Conservation (phyloP, 2,797 vertebrate genomes). For the Caiman crocodilus region DNA sequence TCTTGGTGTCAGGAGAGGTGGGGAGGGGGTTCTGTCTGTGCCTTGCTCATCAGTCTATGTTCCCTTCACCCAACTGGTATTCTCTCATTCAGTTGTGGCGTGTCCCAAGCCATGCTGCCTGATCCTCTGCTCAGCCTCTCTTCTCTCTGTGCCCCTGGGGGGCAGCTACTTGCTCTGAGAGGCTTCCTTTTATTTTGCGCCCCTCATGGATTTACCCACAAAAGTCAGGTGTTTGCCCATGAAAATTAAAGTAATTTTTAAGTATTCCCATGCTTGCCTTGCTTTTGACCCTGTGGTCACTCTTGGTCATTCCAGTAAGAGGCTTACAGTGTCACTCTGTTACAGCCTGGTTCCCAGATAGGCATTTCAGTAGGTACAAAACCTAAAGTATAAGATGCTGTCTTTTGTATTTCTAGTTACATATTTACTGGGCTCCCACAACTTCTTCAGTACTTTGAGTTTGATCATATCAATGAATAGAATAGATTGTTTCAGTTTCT, state of each 20-base stretch:
- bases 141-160: not conserved
- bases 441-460: rapidly evolving
- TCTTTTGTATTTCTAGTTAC: not conserved
- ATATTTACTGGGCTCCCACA: not conserved
- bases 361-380: rapidly evolving
- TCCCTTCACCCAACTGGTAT: too few relatives aligned
- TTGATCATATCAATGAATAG: rapidly evolving
- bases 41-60: too few relatives aligned
- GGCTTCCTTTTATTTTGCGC: too few relatives aligned
- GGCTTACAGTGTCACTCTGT: not conserved
- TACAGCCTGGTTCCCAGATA: not conserved
- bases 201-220: rapidly evolving
- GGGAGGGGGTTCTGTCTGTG: too few relatives aligned
- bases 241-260: too few relatives aligned
- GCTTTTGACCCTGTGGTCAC: too few relatives aligned
- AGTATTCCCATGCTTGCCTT: too few relatives aligned
- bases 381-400: not conserved
- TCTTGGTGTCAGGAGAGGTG: too few relatives aligned
- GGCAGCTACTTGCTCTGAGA: rapidly evolving
- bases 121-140: not conserved
- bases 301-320: too few relatives aligned
- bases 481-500: not conserved
- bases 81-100: too few relatives aligned
- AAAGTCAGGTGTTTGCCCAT: not conserved
- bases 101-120: not conserved